Base-by-base conservation (phyloP, 2,888 invertebrate species). In the Lepidocyrtoides sp. region DNA sequence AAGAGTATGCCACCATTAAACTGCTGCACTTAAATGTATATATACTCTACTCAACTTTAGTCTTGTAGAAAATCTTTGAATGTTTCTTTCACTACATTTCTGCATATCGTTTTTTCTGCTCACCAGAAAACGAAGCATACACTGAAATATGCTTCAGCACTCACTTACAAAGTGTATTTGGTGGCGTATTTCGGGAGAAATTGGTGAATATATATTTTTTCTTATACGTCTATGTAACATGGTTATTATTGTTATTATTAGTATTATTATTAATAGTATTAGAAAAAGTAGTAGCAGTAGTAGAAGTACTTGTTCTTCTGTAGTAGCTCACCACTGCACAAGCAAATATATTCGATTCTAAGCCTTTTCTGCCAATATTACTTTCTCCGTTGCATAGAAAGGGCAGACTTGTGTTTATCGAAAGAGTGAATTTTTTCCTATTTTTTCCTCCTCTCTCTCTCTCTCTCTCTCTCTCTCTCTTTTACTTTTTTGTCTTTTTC, bases 401-500 rank as follows among this genome's bases (percentile, higher is more conserved):
- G 12, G 54, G n/a, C 12, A 66, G 32, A 66, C 14, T 17, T 17
- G 41, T 72, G 69, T n/a, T 72, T 20, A 41, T 63, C 63, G 63
- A 14, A 1, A 41, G 44, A 32, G 5, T 26, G 14, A 3, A 5
- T 77, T 23, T 10, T 77, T n/a, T 44, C 0, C 29, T 77, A 51
- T 72, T 51, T 51, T 77, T 29, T 77, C 54, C 54, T 51, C 29
- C 7, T 7, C 51, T 51, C 54, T 77, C n/a, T n/a, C n/a, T n/a
- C n/a, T n/a, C n/a, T n/a, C n/a, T n/a, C n/a, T 2, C 41, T 69
- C 41, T 17, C 41, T 69, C 20, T 36, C 7, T 77, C 44, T 10
- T 77, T n/a, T 44, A 0, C 29, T 77, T 77, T 72, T 51, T 51
- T 77, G 51, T 77, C 54, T 77, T 51, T 51, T n/a, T 7, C 51